Evolutionary conservation across 1,140 invertebrate species (phyloP).

Genomic region (Conus betulinus): DNA sequence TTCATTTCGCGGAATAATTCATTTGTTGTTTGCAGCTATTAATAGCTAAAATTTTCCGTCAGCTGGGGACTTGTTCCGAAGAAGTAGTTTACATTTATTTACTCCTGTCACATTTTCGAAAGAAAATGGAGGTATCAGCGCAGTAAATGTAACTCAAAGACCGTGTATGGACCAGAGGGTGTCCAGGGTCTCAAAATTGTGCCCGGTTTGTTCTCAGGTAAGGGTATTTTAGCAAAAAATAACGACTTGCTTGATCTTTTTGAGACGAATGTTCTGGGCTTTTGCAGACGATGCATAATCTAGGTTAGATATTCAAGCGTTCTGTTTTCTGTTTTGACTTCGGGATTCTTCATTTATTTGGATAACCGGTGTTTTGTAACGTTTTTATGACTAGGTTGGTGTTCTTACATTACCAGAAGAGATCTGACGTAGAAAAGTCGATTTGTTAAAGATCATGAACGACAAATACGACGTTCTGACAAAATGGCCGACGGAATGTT

Average conservation of each 20-base stretch:
- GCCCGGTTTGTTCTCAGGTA: constrained; percentile 37
- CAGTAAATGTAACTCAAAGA: constrained; percentile 59
- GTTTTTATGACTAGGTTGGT: neutral
- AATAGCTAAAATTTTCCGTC: constrained; percentile 21
- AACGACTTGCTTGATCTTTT: neutral
- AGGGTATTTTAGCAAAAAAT: neutral
- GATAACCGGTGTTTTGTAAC: neutral
- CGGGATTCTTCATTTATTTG: neutral
- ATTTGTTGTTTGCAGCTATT: constrained; percentile 19
- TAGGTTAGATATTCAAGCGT: too few species aligned
- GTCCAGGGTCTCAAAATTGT: constrained; percentile 45
- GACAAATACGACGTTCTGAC: neutral
- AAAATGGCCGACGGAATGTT: constrained; percentile 39
- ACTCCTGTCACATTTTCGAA: constrained; percentile 45
- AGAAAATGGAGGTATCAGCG: constrained; percentile 51
- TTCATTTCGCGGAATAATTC: neutral
- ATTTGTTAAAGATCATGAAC: neutral
- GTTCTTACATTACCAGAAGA: neutral
- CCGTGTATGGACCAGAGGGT: constrained; percentile 58
- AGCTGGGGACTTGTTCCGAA: constrained; percentile 38
- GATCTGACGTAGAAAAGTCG: neutral
- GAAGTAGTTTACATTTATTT: constrained; percentile 42
- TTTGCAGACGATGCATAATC: too few species aligned
- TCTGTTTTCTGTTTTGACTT: too few species aligned
- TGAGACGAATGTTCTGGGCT: neutral